Evolutionary conservation across 2,888 invertebrate species (phyloP), one percentile per base, ranked within the genome.

Genomic region (Plagiodera versicolora): DNA sequence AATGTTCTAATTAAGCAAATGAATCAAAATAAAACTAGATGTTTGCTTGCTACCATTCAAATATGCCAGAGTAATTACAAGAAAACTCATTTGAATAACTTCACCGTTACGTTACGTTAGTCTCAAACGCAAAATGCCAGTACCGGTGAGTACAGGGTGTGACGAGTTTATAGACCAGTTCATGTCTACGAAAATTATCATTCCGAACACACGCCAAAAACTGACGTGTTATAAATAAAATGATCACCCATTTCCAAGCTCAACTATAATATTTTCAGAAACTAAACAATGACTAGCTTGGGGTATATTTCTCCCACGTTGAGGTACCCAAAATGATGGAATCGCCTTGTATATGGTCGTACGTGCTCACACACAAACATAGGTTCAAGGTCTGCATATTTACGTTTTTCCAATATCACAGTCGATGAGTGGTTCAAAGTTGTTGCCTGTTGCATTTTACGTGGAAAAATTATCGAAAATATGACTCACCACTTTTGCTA

Each of bases 341-440:
- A 39, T 39, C 39, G 6, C 14, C 39, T 14, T 39, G 39, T 39
- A 39, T 11, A 39, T 39, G 8, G 10, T 39, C 39, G 39, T 10
- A 39, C 39, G 39, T 39, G 39, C 39, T n/a, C 8, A 2, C 39
- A 39, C 14, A 39, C 39, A 4, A n/a, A 2, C 4, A 39, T 48
- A 20, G 56, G 56, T 56, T 56, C 56, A 56, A 56, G 56, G 56
- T 56, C 48, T 56, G 56, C 56, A 56, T 56, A 56, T 56, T 48
- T 28, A 53, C 44, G 53, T 18, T 20, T 53, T 28, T 24, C 17
- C 24, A 53, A 19, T 45, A 44, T 24, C 39, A 39, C 2, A 39
- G 39, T 39, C 8, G 39, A 39, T 39, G 11, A 39, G 14, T 39
- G 39, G 14, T 14, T 14, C 10, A 14, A 39, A 39, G 11, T 11